Evolutionary conservation across 2,797 vertebrate species (phyloP).

Genomic region (Macrochelys suwanniensis): DNA sequence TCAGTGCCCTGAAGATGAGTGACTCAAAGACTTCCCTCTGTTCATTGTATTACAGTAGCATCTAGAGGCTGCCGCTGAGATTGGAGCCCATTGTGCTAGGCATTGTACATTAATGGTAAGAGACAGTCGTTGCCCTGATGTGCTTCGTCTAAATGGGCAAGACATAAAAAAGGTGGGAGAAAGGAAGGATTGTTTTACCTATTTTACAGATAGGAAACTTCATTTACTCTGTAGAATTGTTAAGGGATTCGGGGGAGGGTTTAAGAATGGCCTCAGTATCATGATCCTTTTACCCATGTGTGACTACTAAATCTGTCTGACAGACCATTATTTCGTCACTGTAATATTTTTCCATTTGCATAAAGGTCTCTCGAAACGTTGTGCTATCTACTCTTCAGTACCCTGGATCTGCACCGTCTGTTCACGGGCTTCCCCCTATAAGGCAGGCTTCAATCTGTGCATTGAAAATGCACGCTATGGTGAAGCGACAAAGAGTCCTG

Average conservation of each 20-base stretch:
- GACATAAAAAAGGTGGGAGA: not conserved
- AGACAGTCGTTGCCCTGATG: not conserved
- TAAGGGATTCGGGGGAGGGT: not conserved
- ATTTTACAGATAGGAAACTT: not conserved
- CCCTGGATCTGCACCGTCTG: not conserved
- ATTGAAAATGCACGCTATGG: not conserved
- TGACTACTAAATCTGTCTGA: not conserved
- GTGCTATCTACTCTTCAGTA: not conserved
- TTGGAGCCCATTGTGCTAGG: not conserved
- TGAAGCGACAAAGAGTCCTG: not conserved
- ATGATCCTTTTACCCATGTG: not conserved
- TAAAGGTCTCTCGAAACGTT: not conserved
- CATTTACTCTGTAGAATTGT: not conserved
- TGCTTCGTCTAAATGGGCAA: not conserved
- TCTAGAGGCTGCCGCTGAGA: not conserved
- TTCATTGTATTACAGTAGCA: not conserved
- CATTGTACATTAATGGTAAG: not conserved
- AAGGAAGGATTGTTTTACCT: not conserved
- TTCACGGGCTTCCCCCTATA: not conserved
- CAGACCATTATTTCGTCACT: not conserved
- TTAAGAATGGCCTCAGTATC: not conserved
- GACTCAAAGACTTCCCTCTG: not conserved
- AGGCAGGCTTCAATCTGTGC: not conserved
- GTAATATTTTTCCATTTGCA: not conserved
- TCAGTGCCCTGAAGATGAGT: not conserved